Conservation (phyloP, 1,140 invertebrate genomes). For the Microvelia longipes region DNA sequence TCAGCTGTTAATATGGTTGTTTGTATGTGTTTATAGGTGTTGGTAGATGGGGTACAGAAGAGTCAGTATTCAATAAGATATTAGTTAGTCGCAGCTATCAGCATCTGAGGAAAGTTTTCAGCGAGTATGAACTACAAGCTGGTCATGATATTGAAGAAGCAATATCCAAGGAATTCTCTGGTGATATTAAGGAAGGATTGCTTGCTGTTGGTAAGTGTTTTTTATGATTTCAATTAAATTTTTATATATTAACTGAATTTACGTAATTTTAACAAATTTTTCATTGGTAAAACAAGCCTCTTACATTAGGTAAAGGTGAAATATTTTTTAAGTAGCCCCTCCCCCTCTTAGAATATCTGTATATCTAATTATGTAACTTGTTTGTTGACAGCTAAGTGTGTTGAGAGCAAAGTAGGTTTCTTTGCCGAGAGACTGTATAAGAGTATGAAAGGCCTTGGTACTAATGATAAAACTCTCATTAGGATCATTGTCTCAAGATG, state of each 20-base stretch:
- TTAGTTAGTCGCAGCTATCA: constrained; percentile 61
- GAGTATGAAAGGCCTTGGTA: constrained; percentile 77
- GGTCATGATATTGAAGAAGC: constrained; percentile 51
- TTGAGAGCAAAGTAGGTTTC: constrained; percentile 79
- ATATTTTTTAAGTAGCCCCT: too few relatives aligned
- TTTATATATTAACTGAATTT: background rate
- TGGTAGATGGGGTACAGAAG: constrained; percentile 72
- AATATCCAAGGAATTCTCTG: constrained; percentile 54
- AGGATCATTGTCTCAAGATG: constrained; percentile 77
- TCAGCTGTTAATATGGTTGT: too few relatives aligned
- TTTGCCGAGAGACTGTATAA: constrained; percentile 82
- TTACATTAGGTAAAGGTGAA: constrained; percentile 2
- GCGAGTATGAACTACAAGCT: constrained; percentile 40
- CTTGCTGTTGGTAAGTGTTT: constrained; percentile 40
- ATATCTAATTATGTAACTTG: too few relatives aligned
- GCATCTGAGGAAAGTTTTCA: constrained; percentile 55
- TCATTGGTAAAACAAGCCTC: background rate
- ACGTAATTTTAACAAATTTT: background rate
- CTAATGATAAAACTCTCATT: constrained; percentile 76
- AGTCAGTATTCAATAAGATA: constrained; percentile 70
- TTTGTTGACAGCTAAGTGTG: constrained; percentile 73
- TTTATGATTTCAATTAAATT: too few relatives aligned
- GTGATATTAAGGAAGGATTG: constrained; percentile 45
- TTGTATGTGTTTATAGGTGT: constrained; percentile 48
- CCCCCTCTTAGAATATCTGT: too few relatives aligned